Evolutionary conservation across 1,140 invertebrate genomes (phyloP), one percentile per base, ranked within the genome.

Genomic region (Drusus annulatus): DNA sequence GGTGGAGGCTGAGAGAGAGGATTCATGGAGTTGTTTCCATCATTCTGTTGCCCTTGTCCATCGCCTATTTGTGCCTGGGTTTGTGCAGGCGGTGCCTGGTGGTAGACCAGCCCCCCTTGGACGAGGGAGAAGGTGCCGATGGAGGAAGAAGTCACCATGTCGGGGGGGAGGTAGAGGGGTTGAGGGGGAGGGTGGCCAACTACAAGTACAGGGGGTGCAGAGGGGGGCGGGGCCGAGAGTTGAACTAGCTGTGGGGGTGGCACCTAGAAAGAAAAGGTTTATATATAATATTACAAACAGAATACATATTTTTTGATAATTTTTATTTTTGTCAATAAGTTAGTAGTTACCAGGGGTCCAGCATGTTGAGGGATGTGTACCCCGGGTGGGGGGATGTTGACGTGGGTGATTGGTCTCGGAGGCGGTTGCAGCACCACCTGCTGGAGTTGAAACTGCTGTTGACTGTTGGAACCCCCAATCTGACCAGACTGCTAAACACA

Each of bases 361-460:
- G 80, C 19, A 68, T 83, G 82, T 75, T 83, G 80, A 6, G 82
- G 82, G 62, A 83, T 83, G 68, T 83, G 82, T 17, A 83, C 75
- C 31, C 82, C 82, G 6, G 82, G 82, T 13, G 82, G 82, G n/a
- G 82, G 82, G 16, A 83, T 83, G 60, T 50, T 76, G 23, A 83
- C 79, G 25, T 75, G 76, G 3, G 81, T 77, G n/a, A 74, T 51
- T 13, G 80, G 76, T 1, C 80, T 56, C 1, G 79, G 79, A 23
- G 79, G 82, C 15, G 78, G 82, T 31, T 79, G 82, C 63, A 81
- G 65, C 13, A 80, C 71, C 4, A 81, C 73, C 36, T 80, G 79
- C 25, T 81, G 82, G n/a, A 78, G 75, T 63, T 78, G 76, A 25
- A 78, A 54, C 15, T 63, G 28, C n/a, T 68, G 63, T 45, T 25